phyloP scores from a whole-genome alignment of 2,113 vertebrate species.

The Elanus axillaris region DNA sequence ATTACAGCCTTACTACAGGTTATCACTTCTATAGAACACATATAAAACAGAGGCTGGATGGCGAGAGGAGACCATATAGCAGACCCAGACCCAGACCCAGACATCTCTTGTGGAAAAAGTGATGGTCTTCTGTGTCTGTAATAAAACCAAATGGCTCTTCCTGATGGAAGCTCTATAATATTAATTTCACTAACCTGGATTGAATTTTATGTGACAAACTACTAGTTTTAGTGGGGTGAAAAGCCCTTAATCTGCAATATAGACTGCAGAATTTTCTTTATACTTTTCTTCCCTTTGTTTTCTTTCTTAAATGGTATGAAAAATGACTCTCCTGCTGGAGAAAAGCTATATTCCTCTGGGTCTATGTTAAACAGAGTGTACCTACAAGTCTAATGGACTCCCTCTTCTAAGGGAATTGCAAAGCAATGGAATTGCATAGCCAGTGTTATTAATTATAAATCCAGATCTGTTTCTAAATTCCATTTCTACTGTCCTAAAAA shows the following conservation, averaged over 20 bases:
- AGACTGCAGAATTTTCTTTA: not conserved
- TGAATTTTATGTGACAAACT: not conserved
- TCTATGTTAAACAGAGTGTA: not conserved
- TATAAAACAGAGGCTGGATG: not conserved
- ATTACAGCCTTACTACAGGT: not conserved
- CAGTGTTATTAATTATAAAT: not conserved
- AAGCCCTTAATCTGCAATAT: not conserved
- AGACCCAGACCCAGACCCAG: not conserved
- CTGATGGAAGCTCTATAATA: not conserved
- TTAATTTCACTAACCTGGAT: not conserved
- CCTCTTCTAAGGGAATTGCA: not conserved
- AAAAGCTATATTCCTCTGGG: not conserved
- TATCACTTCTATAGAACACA: not conserved
- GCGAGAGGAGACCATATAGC: not conserved
- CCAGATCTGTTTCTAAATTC: not conserved
- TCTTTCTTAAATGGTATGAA: not conserved
- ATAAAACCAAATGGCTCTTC: not conserved
- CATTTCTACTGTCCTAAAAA: not conserved
- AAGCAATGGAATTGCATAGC: not conserved
- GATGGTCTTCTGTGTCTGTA: not conserved
- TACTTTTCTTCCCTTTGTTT: not conserved
- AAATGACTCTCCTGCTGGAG: not conserved
- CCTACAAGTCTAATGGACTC: not conserved
- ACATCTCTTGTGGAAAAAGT: not conserved
- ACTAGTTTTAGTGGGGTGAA: not conserved